phyloP scores from a whole-genome alignment of 1,140 invertebrate genomes.

The Berghia stephanieae region DNA sequence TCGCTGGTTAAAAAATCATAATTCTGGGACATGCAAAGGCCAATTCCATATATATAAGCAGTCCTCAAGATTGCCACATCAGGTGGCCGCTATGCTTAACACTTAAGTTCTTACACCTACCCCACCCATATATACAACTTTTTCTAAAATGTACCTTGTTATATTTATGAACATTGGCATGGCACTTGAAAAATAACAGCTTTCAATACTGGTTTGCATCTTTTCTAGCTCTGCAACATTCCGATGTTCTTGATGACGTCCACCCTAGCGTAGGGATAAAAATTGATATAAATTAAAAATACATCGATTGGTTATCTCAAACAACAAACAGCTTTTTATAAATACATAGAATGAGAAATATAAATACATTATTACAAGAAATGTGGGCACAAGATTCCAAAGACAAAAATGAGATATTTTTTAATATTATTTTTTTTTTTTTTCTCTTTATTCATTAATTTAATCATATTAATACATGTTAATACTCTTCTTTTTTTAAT shows the following conservation, averaged over 20 bases:
- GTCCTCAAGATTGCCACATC: no score
- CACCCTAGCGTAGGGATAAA: no score
- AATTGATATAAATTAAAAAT: slow-evolving; percentile 20
- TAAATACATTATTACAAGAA: not conserved
- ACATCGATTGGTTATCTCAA: no score
- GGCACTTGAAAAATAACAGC: slow-evolving; percentile 60
- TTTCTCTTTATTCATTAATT: not conserved
- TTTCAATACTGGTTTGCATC: slow-evolving; percentile 60
- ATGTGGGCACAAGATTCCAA: not conserved
- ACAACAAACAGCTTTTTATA: not conserved
- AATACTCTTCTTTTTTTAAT: no score
- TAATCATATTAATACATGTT: no score
- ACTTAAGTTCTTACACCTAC: no score
- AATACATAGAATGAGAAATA: not conserved
- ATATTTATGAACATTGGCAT: slow-evolving; percentile 63
- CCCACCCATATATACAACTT: not conserved
- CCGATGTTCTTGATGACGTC: slow-evolving; percentile 49
- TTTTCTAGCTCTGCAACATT: slow-evolving; percentile 54
- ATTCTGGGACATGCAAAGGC: not conserved
- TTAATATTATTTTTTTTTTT: no score
- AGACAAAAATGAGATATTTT: not conserved
- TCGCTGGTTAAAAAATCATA: not conserved
- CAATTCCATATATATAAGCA: no score
- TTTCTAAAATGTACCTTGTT: slow-evolving; percentile 50
- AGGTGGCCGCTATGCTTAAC: no score